These are phyloP conservation scores for Brassicogethes aeneus DNA, from an alignment of 2,888 invertebrate species.

Conservation along the genomic window DNA sequence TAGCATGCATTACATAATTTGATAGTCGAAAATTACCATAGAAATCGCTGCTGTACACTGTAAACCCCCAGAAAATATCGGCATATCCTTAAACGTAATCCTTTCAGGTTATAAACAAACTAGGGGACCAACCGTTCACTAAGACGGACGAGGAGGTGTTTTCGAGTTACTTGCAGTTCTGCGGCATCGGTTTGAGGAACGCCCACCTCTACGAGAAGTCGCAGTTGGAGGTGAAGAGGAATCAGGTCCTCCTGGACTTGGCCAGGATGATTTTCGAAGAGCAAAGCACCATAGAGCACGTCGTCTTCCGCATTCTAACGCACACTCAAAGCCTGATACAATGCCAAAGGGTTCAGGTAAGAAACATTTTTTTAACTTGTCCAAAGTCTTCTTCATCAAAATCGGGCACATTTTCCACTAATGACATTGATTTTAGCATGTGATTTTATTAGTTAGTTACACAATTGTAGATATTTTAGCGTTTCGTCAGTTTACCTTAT, in stretches of 20 bases:
- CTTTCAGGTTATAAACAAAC: slow-evolving; percentile 77
- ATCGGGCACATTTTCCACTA: no score
- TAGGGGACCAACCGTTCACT: slow-evolving; percentile 76
- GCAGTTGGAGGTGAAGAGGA: slow-evolving; percentile 88
- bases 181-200: slow-evolving; percentile 90
- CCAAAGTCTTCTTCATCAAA: no score
- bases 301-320: slow-evolving; percentile 86
- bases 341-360: slow-evolving; percentile 89
- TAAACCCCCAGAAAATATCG: no score
- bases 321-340: slow-evolving; percentile 91
- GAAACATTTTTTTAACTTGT: no score
- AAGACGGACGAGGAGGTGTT: slow-evolving; percentile 84
- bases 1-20: no score
- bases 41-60: no score
- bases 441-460: no score
- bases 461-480: no score
- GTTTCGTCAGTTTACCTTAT: no score
- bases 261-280: slow-evolving; percentile 97
- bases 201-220: slow-evolving; percentile 95
- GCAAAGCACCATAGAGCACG: slow-evolving; percentile 92
- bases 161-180: slow-evolving; percentile 88
- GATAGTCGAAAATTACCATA: no score
- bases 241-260: slow-evolving; percentile 87
- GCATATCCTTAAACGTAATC: no score
- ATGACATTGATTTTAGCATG: no score